Evolutionary conservation across 2,113 vertebrate genomes (phyloP).

Genomic region (Cheilinus undulatus): DNA sequence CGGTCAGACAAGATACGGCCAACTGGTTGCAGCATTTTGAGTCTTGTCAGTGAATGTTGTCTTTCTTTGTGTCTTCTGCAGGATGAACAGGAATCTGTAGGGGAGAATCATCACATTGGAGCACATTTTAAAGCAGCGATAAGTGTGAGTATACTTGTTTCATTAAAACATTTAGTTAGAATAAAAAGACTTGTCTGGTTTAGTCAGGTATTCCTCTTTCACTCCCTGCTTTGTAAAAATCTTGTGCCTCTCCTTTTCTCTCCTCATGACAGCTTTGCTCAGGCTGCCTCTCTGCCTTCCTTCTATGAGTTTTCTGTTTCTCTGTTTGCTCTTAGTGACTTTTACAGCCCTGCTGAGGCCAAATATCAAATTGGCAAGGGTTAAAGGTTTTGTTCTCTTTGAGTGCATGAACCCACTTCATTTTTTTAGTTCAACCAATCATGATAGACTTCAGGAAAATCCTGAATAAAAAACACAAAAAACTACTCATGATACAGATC

Average conservation of each 20-base stretch:
- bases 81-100: neutral
- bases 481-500: neutral
- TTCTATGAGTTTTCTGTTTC: constrained; percentile 38
- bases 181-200: neutral
- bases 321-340: constrained; percentile 52
- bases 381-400: constrained; percentile 26
- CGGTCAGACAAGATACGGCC: neutral
- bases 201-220: neutral
- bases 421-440: neutral
- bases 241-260: neutral
- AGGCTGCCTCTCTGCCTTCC: neutral
- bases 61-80: neutral
- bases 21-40: neutral
- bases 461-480: neutral
- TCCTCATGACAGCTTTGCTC: constrained; percentile 4
- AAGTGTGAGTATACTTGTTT: neutral
- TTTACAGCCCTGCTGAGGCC: constrained; percentile 35
- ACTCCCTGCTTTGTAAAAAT: neutral
- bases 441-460: no score
- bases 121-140: neutral
- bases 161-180: neutral
- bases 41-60: neutral
- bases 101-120: neutral
- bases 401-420: neutral
- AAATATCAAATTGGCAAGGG: constrained; percentile 29